Evolutionary conservation across 2,797 vertebrate genomes (phyloP).

Genomic region (Anabas testudineus): DNA sequence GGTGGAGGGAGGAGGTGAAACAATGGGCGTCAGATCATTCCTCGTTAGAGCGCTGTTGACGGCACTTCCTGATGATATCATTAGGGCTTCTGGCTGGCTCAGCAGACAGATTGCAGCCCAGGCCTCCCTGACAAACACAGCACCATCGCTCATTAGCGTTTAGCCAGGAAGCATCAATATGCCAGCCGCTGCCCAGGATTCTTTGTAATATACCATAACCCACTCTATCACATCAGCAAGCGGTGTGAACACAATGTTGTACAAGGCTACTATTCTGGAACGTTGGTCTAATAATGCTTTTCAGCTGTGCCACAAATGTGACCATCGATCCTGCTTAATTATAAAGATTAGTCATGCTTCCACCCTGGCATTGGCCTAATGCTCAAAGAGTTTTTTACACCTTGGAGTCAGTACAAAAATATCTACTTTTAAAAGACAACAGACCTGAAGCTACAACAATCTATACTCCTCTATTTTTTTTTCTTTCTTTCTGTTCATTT

Average conservation of each 20-base stretch:
- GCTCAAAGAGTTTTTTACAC: conserved; percentile 41
- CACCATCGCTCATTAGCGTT: conserved; percentile 74
- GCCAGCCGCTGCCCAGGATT: conserved; percentile 64
- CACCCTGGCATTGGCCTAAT: conserved; percentile 35
- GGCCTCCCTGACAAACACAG: conserved; percentile 78
- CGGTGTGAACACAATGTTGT: conserved; percentile 67
- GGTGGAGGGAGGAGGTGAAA: conserved; percentile 53
- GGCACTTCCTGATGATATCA: conserved; percentile 82
- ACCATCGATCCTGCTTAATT: conserved; percentile 71
- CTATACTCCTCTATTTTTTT: conserved; percentile 11
- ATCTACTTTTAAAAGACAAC: conserved; percentile 22
- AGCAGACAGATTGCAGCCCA: conserved; percentile 81
- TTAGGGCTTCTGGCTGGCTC: conserved; percentile 80
- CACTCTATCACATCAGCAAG: conserved; percentile 68
- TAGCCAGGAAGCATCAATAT: conserved; percentile 76
- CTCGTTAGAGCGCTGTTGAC: conserved; percentile 76
- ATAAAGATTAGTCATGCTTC: conserved; percentile 73
- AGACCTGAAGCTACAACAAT: conserved; percentile 39
- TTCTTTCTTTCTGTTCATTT: conserved; percentile 31
- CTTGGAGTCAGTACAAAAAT: conserved; percentile 34
- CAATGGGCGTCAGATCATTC: conserved; percentile 73
- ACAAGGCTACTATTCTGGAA: conserved; percentile 70
- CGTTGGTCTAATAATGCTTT: conserved; percentile 69
- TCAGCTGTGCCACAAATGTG: conserved; percentile 68
- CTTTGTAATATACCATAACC: conserved; percentile 72